Evolutionary conservation across 2,797 vertebrate species (phyloP).

Genomic region (Sebastes alutus): DNA sequence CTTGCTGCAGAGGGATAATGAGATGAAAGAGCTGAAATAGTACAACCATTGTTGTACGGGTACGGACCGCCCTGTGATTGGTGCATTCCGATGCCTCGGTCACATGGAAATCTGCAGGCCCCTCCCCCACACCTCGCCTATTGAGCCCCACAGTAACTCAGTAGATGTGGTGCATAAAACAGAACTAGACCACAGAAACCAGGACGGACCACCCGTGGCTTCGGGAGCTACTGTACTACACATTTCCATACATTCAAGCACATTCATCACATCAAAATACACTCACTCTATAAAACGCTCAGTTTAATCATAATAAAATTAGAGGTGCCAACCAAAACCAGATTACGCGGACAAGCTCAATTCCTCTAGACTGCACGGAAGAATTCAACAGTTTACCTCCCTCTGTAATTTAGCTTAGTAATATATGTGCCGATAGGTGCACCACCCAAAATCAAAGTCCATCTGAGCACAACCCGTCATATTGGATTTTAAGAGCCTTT

Average conservation of each 20-base stretch:
- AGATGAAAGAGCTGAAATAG: constrained; percentile 77
- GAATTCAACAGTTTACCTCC: constrained; percentile 10
- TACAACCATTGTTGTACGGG: constrained; percentile 72
- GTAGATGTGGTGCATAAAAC: constrained; percentile 35
- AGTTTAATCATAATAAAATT: constrained; percentile 3
- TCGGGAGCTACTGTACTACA: not conserved
- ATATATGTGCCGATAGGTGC: constrained; percentile 12
- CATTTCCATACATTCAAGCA: not conserved
- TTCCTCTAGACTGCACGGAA: not conserved
- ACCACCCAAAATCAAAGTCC: constrained; percentile 42
- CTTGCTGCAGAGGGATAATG: constrained; percentile 70
- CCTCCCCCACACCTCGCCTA: constrained; percentile 64
- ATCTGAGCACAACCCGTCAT: constrained; percentile 8
- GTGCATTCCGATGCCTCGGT: constrained; percentile 71
- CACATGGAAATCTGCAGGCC: constrained; percentile 65
- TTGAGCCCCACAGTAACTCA: constrained; percentile 26
- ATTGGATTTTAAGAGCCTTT: constrained; percentile 38
- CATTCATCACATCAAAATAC: constrained; percentile 1
- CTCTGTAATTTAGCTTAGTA: constrained; percentile 16
- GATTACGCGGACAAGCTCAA: not conserved
- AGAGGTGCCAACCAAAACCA: not conserved
- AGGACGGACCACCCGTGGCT: constrained; percentile 22
- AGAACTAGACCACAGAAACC: constrained; percentile 38
- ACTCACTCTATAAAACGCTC: not conserved
- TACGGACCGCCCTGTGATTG: constrained; percentile 66